phyloP scores from a whole-genome alignment of 2,797 vertebrate species.

The Microctenopoma lineatum region DNA sequence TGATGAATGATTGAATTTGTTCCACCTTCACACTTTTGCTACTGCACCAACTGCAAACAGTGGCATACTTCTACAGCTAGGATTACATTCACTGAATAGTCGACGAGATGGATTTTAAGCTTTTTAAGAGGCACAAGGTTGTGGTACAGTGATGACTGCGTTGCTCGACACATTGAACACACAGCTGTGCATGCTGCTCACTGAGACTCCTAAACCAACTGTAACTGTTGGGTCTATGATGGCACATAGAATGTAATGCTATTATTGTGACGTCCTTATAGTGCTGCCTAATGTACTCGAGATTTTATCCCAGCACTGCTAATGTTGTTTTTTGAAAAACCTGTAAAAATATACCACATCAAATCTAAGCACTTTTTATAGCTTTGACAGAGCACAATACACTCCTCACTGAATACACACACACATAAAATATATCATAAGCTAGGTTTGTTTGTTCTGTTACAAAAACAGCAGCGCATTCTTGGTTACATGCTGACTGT shows the following conservation, averaged over 20 bases:
- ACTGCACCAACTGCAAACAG: background rate
- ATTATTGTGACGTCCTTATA: constrained; percentile 37
- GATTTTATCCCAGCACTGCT: background rate
- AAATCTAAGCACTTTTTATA: too few species aligned
- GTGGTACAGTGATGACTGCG: constrained; percentile 17
- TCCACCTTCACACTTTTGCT: background rate
- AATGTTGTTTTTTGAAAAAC: constrained; percentile 25
- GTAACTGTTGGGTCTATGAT: constrained; percentile 39
- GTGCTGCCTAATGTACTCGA: constrained; percentile 18
- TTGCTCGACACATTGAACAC: constrained; percentile 12
- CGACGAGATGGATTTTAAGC: constrained; percentile 10
- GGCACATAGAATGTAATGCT: constrained; percentile 32
- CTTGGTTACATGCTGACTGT: constrained; percentile 17
- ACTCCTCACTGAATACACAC: background rate
- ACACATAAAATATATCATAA: background rate
- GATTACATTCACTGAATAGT: constrained; percentile 21
- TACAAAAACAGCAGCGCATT: constrained; percentile 14
- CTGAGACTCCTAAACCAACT: constrained; percentile 19
- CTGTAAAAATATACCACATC: constrained; percentile 6
- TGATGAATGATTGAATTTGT: constrained; percentile 1
- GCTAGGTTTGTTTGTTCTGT: background rate
- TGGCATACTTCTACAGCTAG: too few species aligned
- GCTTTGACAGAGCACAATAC: background rate
- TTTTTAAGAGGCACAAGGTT: constrained; percentile 18
- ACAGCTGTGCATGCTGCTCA: background rate